phyloP scores from a whole-genome alignment of 2,113 vertebrate species.

The pig (Sus scrofa) region DNA sequence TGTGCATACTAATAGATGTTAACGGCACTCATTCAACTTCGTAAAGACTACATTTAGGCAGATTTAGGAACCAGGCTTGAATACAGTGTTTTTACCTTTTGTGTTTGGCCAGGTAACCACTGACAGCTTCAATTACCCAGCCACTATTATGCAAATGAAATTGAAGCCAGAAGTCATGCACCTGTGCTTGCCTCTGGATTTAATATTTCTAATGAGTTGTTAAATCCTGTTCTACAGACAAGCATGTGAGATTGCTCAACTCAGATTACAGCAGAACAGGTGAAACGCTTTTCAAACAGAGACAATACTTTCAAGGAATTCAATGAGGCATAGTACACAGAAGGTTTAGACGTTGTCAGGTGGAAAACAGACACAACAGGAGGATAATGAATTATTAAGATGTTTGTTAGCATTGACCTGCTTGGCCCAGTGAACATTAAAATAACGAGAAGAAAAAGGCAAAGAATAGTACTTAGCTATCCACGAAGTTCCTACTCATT shows the following conservation, averaged over 20 bases:
- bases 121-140: conserved; percentile 83
- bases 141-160: conserved; percentile 86
- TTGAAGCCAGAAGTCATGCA: conserved; percentile 84
- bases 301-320: conserved; percentile 78
- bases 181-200: conserved; percentile 84
- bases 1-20: conserved; percentile 79
- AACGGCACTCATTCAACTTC: conserved; percentile 56
- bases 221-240: conserved; percentile 78
- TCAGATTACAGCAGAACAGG: conserved; percentile 81
- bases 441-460: background rate
- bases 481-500: background rate
- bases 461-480: background rate
- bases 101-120: conserved; percentile 79
- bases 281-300: conserved; percentile 77
- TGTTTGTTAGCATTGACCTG: conserved; percentile 20
- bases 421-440: background rate
- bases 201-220: conserved; percentile 83
- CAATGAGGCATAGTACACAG: background rate
- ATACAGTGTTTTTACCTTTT: conserved; percentile 76
- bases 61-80: conserved; percentile 67
- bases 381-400: conserved; percentile 59
- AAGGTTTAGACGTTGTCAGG: conserved; percentile 57
- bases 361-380: conserved; percentile 64
- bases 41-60: conserved; percentile 71
- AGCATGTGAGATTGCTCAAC: conserved; percentile 74